Base-by-base conservation (phyloP, 1,140 invertebrate genomes). In the Oryzaephilus surinamensis region DNA sequence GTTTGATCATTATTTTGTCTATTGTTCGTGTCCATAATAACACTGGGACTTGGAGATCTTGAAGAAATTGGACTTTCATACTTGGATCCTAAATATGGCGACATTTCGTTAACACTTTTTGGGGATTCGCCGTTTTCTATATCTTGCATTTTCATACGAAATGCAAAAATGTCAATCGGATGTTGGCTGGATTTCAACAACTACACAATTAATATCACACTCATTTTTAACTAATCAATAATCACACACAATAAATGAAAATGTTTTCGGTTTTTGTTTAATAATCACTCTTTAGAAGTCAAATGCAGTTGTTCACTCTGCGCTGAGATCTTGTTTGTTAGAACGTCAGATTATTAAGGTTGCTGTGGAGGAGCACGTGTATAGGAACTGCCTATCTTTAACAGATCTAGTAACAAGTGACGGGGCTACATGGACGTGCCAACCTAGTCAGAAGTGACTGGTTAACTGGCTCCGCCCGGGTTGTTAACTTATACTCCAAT, bases 141-240 rank as follows among this genome's bases (percentile, higher is more conserved):
- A 45, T 62, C 60, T 56, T 62, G 60, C 60, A 62, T 62, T 42
- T 46, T 60, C n/a, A n/a, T n/a, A n/a, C n/a, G n/a, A n/a, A n/a
- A n/a, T n/a, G n/a, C n/a, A n/a, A n/a, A n/a, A n/a, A n/a, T n/a
- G n/a, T n/a, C n/a, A n/a, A n/a, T n/a, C n/a, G n/a, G n/a, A n/a
- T n/a, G n/a, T n/a, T n/a, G n/a, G n/a, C n/a, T n/a, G n/a, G n/a
- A n/a, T n/a, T n/a, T n/a, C n/a, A n/a, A n/a, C n/a, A n/a, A n/a
- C n/a, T n/a, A n/a, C n/a, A n/a, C n/a, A n/a, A n/a, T n/a, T n/a
- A n/a, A n/a, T n/a, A n/a, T n/a, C n/a, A n/a, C n/a, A n/a, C n/a
- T n/a, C n/a, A n/a, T n/a, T n/a, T n/a, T n/a, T n/a, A n/a, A n/a
- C n/a, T n/a, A n/a, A n/a, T n/a, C n/a, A n/a, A n/a, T n/a, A n/a